phyloP scores from a whole-genome alignment of 2,888 invertebrate genomes.

The Liopterus haemorrhoidalis region DNA sequence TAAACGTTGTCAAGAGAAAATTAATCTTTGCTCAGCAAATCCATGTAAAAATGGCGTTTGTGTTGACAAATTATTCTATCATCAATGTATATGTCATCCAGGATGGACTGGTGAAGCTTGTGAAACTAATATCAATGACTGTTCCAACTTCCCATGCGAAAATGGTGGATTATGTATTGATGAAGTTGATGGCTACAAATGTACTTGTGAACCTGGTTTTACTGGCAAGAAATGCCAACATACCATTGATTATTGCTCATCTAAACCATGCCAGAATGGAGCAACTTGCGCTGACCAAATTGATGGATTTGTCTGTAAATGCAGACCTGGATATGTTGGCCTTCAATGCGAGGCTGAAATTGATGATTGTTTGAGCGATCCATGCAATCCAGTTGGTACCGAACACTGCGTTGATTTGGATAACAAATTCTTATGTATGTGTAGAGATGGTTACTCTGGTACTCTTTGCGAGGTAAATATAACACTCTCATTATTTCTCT shows the following conservation, averaged over 20 bases:
- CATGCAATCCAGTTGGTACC: conserved; percentile 85
- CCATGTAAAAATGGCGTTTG: conserved; percentile 94
- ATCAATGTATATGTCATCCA: conserved; percentile 84
- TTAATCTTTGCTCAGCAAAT: conserved; percentile 81
- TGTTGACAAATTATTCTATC: conserved; percentile 78
- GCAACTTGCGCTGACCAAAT: conserved; percentile 81
- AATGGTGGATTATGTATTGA: conserved; percentile 92
- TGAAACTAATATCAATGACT: conserved; percentile 88
- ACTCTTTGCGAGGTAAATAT: conserved; percentile 63
- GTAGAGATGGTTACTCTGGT: conserved; percentile 83
- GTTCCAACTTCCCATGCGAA: conserved; percentile 79
- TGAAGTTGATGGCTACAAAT: conserved; percentile 73
- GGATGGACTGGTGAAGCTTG: conserved; percentile 86
- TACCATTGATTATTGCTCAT: conserved; percentile 85
- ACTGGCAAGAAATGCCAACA: conserved; percentile 92
- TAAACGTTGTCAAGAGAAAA: conserved; percentile 91
- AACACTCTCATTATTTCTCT: conserved; percentile 5
- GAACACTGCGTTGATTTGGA: conserved; percentile 84
- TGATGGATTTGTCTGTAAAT: conserved; percentile 88
- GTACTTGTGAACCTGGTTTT: conserved; percentile 89
- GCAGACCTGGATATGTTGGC: conserved; percentile 86
- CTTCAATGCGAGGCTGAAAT: conserved; percentile 91
- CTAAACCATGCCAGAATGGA: conserved; percentile 86
- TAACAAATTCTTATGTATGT: conserved; percentile 80
- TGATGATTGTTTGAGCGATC: conserved; percentile 86